Percentiles rank a stretch among this genome's conserved stretches.
Conservation (phyloP, 2,113 vertebrate genomes). For the Rafetus swinhoei region DNA sequence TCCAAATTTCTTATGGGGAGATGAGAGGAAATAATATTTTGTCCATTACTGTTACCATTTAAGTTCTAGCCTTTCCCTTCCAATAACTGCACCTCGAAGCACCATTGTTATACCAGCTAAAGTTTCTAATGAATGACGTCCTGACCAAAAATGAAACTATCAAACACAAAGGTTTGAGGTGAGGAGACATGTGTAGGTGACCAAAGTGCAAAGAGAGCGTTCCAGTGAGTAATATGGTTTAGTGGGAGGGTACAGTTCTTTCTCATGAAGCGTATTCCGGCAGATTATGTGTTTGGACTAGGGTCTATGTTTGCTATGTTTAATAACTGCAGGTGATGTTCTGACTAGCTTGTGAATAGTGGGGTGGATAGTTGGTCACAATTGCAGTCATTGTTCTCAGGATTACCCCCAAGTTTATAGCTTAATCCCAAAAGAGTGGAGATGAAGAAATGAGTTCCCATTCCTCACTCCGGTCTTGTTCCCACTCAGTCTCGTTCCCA, state of each 20-base stretch:
- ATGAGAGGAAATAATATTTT: constrained; percentile 52
- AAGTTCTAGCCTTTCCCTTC: constrained; percentile 19
- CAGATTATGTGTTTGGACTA: neutral
- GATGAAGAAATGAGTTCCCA: neutral
- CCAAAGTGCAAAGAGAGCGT: constrained; percentile 30
- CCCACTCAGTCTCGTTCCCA: too few species aligned
- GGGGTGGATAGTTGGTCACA: neutral
- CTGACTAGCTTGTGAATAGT: neutral
- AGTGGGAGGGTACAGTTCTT: neutral
- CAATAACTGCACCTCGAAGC: neutral
- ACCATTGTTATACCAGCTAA: neutral
- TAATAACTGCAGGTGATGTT: neutral
- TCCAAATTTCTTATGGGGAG: constrained; percentile 45
- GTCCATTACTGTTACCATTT: constrained; percentile 33
- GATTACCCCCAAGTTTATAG: neutral
- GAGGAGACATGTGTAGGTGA: constrained; percentile 8
- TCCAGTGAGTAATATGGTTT: constrained; percentile 34
- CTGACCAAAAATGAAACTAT: constrained; percentile 51
- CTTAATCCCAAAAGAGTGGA: neutral
- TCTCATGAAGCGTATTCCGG: constrained; percentile 4
- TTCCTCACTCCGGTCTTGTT: neutral
- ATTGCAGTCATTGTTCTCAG: neutral
- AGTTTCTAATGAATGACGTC: constrained; percentile 6
- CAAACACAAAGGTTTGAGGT: constrained; percentile 33
- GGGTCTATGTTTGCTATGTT: neutral